Conservation (phyloP, 1,140 invertebrate species). For the Brachionus paranguensis region DNA sequence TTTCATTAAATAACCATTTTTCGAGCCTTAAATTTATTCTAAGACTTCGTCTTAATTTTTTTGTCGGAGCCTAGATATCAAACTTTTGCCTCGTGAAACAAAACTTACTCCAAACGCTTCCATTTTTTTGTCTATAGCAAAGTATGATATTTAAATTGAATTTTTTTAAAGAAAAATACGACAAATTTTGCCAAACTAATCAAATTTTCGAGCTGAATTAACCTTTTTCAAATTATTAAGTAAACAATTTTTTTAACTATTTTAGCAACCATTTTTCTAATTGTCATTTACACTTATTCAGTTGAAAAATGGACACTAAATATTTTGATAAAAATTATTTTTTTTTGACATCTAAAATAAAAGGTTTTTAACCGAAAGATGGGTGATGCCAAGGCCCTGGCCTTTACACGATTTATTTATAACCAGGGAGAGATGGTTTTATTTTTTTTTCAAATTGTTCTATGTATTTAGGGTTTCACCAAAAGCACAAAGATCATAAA, state of each 20-base stretch:
- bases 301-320: too few species aligned
- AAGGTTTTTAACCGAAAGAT: too few species aligned
- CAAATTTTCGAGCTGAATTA: background rate
- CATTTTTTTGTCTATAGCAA: background rate
- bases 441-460: too few species aligned
- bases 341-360: too few species aligned
- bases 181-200: background rate
- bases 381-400: too few species aligned
- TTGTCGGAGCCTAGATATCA: background rate
- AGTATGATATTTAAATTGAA: background rate
- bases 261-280: background rate
- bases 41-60: background rate
- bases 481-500: too few species aligned
- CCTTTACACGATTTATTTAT: too few species aligned
- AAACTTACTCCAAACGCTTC: background rate
- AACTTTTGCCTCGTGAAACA: background rate
- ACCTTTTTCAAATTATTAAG: background rate
- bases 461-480: too few species aligned
- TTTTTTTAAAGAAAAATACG: background rate
- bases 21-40: background rate
- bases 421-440: too few species aligned
- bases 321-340: too few species aligned
- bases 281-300: background rate
- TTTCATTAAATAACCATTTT: background rate
- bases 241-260: background rate